Evolutionary conservation across 2,888 invertebrate genomes (phyloP), one percentile per base, ranked within the genome.

Genomic region (Lordiphosa andalusiaca): DNA sequence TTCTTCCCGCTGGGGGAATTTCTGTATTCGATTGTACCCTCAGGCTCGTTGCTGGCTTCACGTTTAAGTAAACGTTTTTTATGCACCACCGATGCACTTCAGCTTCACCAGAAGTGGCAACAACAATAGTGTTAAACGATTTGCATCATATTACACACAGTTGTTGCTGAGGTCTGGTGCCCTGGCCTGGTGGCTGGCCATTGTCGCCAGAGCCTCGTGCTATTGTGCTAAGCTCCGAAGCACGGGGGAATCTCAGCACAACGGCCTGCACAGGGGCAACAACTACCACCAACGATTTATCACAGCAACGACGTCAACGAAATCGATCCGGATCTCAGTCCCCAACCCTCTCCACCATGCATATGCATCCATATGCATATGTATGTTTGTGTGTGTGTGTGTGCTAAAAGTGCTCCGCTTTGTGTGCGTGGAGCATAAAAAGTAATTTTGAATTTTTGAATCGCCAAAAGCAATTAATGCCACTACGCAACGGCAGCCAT

Each of bases 381-480:
- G 41, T 44, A 37, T 44, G 50, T 49, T n/a, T 38, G 33, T 7
- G n/a, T 51, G 40, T 7, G n/a, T 51, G 40, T 53, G 36, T 46
- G 63, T 37, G 53, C 50, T 49, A 44, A 53, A 55, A 56, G 25
- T 48, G 42, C 63, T 50, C 36, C 30, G 16, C 35, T 41, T 48
- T 42, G 50, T 77, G 61, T 82, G 65, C 73, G 71, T 66, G 62
- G 62, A 72, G 68, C 73, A 80, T 83, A 74, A 73, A 72, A 80
- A 74, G 81, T 83, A 77, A 83, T 80, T 80, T 80, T 83, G 72
- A 83, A 77, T 80, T 80, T 80, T 83, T 80, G 81, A 83, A 80
- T 80, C 80, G 80, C 83, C 83, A 83, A 80, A 80, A 83, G 83
- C 80, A 83, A 80, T 80, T 80, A 80, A 80, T 83, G 80, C 84